Conservation (phyloP, 2,113 vertebrate genomes). For the Felis chaus region DNA sequence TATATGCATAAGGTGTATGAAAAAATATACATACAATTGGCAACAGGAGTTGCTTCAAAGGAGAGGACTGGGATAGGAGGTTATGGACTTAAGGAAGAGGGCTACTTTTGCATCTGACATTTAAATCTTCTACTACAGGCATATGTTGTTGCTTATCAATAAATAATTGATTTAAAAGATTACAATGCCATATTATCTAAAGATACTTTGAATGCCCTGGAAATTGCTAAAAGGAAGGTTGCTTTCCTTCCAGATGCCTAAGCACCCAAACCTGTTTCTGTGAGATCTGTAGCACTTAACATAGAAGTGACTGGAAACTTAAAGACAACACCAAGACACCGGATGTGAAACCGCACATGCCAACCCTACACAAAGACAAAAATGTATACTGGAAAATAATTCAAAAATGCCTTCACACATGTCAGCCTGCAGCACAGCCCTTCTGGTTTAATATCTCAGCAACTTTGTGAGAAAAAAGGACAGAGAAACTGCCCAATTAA, state of each 20-base stretch:
- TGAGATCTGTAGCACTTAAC: not conserved
- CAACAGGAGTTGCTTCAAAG: not conserved
- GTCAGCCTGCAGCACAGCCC: not conserved
- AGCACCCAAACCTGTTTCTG: not conserved
- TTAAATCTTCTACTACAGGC: not conserved
- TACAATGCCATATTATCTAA: not conserved
- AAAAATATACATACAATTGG: not conserved
- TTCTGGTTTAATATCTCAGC: not conserved
- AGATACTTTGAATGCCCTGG: not conserved
- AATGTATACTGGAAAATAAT: not conserved
- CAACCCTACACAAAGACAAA: not conserved
- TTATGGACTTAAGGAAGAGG: not conserved
- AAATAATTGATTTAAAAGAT: constrained; percentile 24
- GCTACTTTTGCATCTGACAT: not conserved
- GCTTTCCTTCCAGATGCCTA: not conserved
- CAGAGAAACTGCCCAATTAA: not conserved
- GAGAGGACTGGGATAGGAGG: not conserved
- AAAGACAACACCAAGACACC: not conserved
- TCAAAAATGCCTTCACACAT: not conserved
- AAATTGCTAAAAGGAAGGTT: not conserved
- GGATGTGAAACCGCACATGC: not conserved
- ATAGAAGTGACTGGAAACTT: constrained; percentile 5
- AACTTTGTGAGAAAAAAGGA: not conserved
- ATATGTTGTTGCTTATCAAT: not conserved
- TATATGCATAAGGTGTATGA: not conserved